Conservation (phyloP, 64 coral and sea anemone species). For the Anthopleura sola region DNA sequence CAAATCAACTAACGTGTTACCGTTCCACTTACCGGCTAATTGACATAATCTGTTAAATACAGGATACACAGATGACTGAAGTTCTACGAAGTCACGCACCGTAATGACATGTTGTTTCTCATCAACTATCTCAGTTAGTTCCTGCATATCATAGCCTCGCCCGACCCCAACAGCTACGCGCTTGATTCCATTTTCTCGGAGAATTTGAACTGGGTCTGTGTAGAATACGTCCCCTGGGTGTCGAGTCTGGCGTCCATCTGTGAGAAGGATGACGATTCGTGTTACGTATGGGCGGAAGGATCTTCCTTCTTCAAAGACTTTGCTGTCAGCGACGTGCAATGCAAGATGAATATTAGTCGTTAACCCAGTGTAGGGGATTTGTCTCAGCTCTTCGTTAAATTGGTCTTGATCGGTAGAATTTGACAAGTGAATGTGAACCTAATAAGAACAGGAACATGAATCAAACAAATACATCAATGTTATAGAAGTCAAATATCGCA, state of each 20-base stretch:
- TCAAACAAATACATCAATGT: too few relatives aligned
- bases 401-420: not conserved
- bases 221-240: not conserved
- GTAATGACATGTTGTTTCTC: not conserved
- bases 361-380: slow-evolving; percentile 11
- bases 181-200: not conserved
- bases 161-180: not conserved
- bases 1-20: not conserved
- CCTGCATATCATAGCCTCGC: not conserved
- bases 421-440: not conserved
- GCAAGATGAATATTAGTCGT: slow-evolving; percentile 16
- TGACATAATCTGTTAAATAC: not conserved
- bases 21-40: not conserved
- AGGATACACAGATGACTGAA: not conserved
- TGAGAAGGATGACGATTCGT: slow-evolving; percentile 24
- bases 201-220: not conserved
- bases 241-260: slow-evolving; percentile 26
- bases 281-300: not conserved
- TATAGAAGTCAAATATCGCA: too few relatives aligned
- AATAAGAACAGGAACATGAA: not conserved
- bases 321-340: not conserved
- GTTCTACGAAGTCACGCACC: not conserved
- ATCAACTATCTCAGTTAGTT: not conserved
- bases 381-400: not conserved
- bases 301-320: slow-evolving; percentile 4